Base-by-base conservation (phyloP, 2,113 vertebrate genomes). In the Prionailurus viverrinus region DNA sequence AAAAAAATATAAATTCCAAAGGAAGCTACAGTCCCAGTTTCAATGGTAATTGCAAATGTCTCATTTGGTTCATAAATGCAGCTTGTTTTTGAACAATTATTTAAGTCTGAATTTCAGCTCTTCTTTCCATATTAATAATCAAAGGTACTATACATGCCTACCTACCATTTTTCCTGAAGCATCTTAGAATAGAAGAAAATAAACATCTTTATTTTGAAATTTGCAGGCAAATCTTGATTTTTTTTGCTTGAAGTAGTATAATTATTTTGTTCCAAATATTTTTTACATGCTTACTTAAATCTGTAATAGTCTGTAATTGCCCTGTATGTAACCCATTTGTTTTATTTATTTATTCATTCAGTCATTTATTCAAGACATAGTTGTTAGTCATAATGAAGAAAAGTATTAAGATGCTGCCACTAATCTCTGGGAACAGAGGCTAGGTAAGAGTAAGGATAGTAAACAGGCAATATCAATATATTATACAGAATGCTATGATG, bases 61-160 rank as follows among this genome's bases (percentile, higher is more conserved):
- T 69, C 79, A 73, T 93, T 21, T 76, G 13, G 19, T 79, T 85
- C 85, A 78, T 73, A 88, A 95, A 33, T 85, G 27, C 12, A 95
- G 63, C 16, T 85, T 95, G 84, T 81, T 97, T 96, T 95, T 95
- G 9, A 94, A 41, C 65, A 13, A 94, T 95, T 95, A 73, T 76
- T 88, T 83, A 96, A 66, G 80, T 85, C 11, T 84, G 13, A 88
- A 71, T 84, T 74, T 91, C 89, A 85, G 25, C 27, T 68, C 13
- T 96, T 39, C 68, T 80, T 92, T 95, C 79, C 10, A 61, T 89
- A 58, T 66, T 12, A 91, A n/a, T 97, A 93, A 80, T 90, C 36
- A 71, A 89, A 73, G 27, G 29, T 85, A 92, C 71, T 16, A 3
- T 55, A 88, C 4, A 23, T 48, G 31, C 45, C 7, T 73, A 61